Evolutionary conservation across 2,797 vertebrate genomes (phyloP).

Genomic region (Lithobates sylvaticus): DNA sequence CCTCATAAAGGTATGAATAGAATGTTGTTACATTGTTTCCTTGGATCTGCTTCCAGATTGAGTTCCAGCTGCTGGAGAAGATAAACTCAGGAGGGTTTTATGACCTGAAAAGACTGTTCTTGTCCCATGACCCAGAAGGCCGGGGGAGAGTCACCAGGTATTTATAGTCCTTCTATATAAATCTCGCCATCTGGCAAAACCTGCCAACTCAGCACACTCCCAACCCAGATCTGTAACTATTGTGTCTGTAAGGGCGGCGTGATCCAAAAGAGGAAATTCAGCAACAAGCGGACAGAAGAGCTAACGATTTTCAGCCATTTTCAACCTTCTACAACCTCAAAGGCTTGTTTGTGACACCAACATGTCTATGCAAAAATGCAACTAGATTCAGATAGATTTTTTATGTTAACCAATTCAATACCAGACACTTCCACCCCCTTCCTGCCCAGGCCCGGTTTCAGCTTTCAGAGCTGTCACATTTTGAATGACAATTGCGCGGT

Average conservation of each 20-base stretch:
- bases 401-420: no score
- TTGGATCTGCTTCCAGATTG: slow-evolving; percentile 41
- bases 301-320: neutral
- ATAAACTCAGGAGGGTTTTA: slow-evolving; percentile 58
- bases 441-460: no score
- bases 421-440: no score
- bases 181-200: neutral
- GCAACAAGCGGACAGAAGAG: neutral
- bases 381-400: no score
- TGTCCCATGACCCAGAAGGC: slow-evolving; percentile 56
- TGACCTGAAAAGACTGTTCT: slow-evolving; percentile 48
- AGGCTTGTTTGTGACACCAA: no score
- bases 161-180: neutral
- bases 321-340: no score
- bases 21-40: neutral
- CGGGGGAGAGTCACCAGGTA: slow-evolving; percentile 60
- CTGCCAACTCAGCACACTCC: neutral
- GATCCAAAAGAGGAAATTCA: neutral
- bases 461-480: no score
- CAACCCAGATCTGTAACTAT: neutral
- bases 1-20: no score
- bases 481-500: no score
- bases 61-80: slow-evolving; percentile 55
- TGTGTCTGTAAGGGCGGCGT: no score
- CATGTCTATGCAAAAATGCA: no score